Evolutionary conservation across 2,797 vertebrate species (phyloP), one percentile per base, ranked within the genome.

Genomic region (Cynodonichthys magdalenae): DNA sequence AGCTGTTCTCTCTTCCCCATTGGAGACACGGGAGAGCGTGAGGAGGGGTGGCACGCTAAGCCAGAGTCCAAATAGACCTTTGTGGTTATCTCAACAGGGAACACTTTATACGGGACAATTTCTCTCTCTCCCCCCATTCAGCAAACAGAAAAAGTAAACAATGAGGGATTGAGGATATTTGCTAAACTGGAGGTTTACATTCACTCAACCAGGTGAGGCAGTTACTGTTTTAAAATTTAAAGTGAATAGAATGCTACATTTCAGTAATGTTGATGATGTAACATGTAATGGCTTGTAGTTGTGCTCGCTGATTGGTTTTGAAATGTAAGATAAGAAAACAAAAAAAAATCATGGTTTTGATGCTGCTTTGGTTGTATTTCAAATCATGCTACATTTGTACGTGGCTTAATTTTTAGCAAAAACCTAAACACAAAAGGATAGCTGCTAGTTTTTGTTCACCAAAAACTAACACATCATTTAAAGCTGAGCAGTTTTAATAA

Each of bases 181-280:
- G 63, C 49, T 63, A 77, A 39, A 72, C 31, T 76, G 75, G 79
- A 84, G 66, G 52, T 81, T 82, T 47, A 65, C 62, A 19, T 74
- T 79, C 18, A 34, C 20, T 56, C 15, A 61, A 72, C 66, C 80
- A 92, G 90, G 92, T 93, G 85, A 92, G 80, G 63, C 18, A 39
- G 55, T 19, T 41, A 17, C 45, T 66, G 4, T 18, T 44, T 31
- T 6, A 2, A 3, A 29, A 31, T 5, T 69, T 39, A 10, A 39
- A 12, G 10, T 11, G 11, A 39, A 39, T 11, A 39, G 36, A 39
- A 11, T 39, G 11, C 8, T 55, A 54, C 12, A 53, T 36, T 24
- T 1, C 48, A 24, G 56, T 17, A 27, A 1, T 34, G 34, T 36
- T 15, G 12, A 15, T 34, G 24, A 24, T 24, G 24, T 24, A 24